phyloP scores from a whole-genome alignment of 2,888 invertebrate species.

The Pycnomerus fuliginosus region DNA sequence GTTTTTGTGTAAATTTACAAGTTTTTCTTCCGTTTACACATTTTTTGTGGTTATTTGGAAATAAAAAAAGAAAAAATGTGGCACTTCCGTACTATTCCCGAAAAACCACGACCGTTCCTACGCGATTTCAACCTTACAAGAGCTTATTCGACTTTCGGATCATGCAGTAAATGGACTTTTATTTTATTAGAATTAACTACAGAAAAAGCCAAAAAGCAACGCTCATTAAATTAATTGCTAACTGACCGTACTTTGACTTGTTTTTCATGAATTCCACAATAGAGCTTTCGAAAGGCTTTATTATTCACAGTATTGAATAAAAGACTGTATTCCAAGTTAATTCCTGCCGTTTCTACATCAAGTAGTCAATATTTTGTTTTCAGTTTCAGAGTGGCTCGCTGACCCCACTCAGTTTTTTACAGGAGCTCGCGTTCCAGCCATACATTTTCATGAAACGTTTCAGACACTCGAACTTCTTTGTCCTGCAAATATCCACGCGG shows the following conservation, averaged over 20 bases:
- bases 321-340: constrained; percentile 29
- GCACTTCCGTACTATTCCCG: no score
- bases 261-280: constrained; percentile 29
- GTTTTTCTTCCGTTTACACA: no score
- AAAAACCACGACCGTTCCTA: no score
- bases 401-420: no score
- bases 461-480: not conserved
- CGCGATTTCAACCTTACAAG: no score
- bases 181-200: constrained; percentile 7
- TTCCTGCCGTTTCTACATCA: constrained; percentile 11
- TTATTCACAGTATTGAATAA: constrained; percentile 25
- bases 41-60: no score
- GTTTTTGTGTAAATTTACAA: no score
- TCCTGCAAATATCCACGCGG: not conserved
- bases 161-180: not conserved
- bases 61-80: no score
- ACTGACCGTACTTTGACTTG: constrained; percentile 28
- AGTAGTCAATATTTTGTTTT: constrained; percentile 36
- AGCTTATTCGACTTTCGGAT: constrained; percentile 1
- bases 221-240: constrained; percentile 27
- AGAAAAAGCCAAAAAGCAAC: constrained; percentile 4
- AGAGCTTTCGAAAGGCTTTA: constrained; percentile 25
- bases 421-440: constrained; percentile 13
- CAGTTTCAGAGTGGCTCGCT: constrained; percentile 36
- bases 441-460: not conserved